Evolutionary conservation across 23 tunicate genomes (phyloP).

Genomic region (Trididemnum clinides): DNA sequence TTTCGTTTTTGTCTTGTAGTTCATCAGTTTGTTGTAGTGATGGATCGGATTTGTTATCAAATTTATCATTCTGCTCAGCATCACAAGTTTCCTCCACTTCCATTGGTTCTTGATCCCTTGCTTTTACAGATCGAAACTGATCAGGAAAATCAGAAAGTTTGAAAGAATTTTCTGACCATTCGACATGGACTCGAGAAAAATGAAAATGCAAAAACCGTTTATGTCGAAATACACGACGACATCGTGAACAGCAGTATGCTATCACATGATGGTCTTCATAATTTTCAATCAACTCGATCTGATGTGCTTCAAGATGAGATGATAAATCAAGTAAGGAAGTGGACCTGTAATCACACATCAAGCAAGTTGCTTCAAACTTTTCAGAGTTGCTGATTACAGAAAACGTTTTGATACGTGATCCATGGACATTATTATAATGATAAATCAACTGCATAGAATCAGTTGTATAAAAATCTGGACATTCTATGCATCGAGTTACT

Average conservation of each 20-base stretch:
- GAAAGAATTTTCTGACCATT: conserved; percentile 40
- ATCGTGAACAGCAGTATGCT: conserved; percentile 42
- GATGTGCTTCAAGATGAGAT: conserved; percentile 16
- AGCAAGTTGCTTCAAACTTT: background rate
- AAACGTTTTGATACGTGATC: background rate
- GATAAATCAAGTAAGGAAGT: background rate
- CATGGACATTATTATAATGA: background rate
- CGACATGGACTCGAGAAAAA: conserved; percentile 38
- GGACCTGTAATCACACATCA: background rate
- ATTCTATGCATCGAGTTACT: background rate
- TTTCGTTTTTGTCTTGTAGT: no score
- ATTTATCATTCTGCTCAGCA: no score
- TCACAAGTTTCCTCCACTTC: no score
- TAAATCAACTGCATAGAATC: background rate
- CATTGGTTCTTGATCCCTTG: no score
- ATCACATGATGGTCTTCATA: background rate
- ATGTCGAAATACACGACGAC: conserved; percentile 41
- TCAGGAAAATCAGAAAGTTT: conserved; percentile 20
- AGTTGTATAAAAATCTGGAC: background rate
- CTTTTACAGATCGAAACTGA: no score
- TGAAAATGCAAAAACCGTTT: conserved; percentile 26
- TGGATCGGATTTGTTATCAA: no score
- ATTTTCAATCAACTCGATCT: background rate
- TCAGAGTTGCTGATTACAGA: background rate
- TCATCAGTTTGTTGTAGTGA: no score